These are phyloP conservation scores for Babylonia areolata DNA, from an alignment of 1,140 invertebrate genomes.

Conservation along the genomic window DNA sequence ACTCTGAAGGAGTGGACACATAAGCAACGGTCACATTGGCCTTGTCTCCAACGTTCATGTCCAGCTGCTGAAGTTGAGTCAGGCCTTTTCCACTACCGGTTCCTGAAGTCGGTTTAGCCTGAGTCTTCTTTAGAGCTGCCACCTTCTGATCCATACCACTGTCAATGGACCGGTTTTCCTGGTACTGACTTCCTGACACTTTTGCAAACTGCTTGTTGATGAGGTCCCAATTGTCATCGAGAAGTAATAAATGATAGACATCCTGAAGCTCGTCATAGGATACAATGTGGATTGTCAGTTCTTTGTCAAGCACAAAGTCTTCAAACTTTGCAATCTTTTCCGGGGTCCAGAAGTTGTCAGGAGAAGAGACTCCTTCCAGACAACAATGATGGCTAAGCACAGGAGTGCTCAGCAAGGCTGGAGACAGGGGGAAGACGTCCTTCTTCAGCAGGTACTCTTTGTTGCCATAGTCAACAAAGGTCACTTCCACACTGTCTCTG, in stretches of 20 bases:
- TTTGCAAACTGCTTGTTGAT: slow-evolving; percentile 61
- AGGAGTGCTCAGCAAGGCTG: slow-evolving; percentile 80
- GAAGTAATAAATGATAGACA: slow-evolving; percentile 54
- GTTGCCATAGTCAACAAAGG: slow-evolving; percentile 91
- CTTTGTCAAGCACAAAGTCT: slow-evolving; percentile 64
- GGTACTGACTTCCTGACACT: slow-evolving; percentile 34
- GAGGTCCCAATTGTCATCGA: slow-evolving; percentile 52
- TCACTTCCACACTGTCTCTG: slow-evolving; percentile 81
- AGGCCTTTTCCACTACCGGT: background rate
- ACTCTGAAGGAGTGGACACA: slow-evolving; percentile 60
- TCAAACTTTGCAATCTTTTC: slow-evolving; percentile 70
- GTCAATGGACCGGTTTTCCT: background rate
- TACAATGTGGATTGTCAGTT: slow-evolving; percentile 58
- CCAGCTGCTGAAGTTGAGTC: background rate
- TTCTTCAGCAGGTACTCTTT: slow-evolving; percentile 69
- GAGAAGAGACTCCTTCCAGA: slow-evolving; percentile 55
- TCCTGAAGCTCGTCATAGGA: slow-evolving; percentile 33
- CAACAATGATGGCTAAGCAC: slow-evolving; percentile 87
- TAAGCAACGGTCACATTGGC: slow-evolving; percentile 59
- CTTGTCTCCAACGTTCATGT: slow-evolving; percentile 44
- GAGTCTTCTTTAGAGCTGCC: slow-evolving; percentile 36
- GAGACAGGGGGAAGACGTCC: slow-evolving; percentile 61
- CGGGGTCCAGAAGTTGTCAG: slow-evolving; percentile 67
- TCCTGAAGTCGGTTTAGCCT: slow-evolving; percentile 28
- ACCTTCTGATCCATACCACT: slow-evolving; percentile 39